phyloP scores from a whole-genome alignment of 1,140 invertebrate genomes.

The Orius insidiosus region DNA sequence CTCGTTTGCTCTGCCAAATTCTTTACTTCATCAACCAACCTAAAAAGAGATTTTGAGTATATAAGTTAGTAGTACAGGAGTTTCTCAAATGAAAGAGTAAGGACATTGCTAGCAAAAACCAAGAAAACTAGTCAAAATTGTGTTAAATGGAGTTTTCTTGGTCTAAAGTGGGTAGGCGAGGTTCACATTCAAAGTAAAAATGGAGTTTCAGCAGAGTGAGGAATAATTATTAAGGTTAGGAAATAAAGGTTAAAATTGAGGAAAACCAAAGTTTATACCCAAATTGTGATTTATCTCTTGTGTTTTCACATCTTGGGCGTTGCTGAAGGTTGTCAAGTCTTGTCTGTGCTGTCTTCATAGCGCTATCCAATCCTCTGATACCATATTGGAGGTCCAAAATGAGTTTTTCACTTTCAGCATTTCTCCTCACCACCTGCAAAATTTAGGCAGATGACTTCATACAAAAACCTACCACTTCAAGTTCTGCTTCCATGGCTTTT shows the following conservation, averaged over 20 bases:
- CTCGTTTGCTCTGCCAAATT: conserved; percentile 43
- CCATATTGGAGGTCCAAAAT: conserved; percentile 40
- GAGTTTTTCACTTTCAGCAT: conserved; percentile 50
- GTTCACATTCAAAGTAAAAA: too few relatives aligned
- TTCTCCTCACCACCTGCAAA: conserved; percentile 36
- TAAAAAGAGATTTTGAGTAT: conserved; percentile 20
- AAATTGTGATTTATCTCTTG: conserved; percentile 46
- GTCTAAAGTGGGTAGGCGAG: background rate
- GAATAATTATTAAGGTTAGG: background rate
- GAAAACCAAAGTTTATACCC: conserved; percentile 26
- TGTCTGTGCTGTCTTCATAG: conserved; percentile 61
- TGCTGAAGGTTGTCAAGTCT: conserved; percentile 48
- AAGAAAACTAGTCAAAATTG: background rate
- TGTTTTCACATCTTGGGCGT: conserved; percentile 49
- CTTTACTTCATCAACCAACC: conserved; percentile 54
- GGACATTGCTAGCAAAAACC: background rate
- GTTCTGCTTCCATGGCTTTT: conserved; percentile 43
- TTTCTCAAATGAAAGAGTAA: background rate
- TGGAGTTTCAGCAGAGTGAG: background rate
- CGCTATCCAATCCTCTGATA: conserved; percentile 43
- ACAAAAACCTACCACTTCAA: conserved; percentile 32
- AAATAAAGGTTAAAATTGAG: background rate
- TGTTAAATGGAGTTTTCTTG: background rate
- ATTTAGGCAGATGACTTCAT: conserved; percentile 8
- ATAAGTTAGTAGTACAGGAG: background rate